These are phyloP conservation scores for Pyrocoelia pectoralis DNA, from an alignment of 2,888 invertebrate species.

Conservation along the genomic window DNA sequence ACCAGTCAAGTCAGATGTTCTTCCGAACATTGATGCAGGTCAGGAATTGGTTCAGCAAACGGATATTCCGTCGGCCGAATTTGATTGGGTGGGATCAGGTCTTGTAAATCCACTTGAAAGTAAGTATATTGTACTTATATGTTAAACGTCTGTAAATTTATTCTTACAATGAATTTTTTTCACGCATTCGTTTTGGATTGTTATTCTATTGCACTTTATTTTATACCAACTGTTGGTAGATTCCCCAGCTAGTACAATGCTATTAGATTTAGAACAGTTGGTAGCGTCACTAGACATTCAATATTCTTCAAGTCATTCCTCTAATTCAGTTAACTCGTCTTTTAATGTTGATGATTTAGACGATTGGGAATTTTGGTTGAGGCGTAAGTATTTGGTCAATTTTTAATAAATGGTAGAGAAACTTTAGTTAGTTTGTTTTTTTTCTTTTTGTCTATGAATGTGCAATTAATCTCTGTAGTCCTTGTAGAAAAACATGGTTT, in stretches of 20 bases:
- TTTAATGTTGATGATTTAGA: constrained; percentile 47
- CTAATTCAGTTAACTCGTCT: constrained; percentile 37
- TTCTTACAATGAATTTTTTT: constrained; percentile 23
- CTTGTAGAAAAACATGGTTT: not conserved
- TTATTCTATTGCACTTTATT: constrained; percentile 15
- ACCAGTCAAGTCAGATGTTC: constrained; percentile 70
- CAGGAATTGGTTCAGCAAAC: constrained; percentile 21
- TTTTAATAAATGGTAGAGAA: too few species aligned
- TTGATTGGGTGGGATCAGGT: constrained; percentile 79
- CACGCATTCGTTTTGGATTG: constrained; percentile 32
- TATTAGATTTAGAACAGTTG: constrained; percentile 66
- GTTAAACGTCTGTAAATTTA: not conserved
- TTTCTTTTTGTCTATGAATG: too few species aligned
- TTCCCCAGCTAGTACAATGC: constrained; percentile 60
- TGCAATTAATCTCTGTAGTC: not conserved
- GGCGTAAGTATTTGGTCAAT: constrained; percentile 52
- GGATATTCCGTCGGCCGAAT: constrained; percentile 71
- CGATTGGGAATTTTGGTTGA: constrained; percentile 57
- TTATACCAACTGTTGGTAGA: constrained; percentile 44
- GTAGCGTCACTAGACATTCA: constrained; percentile 55
- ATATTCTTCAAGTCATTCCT: constrained; percentile 24
- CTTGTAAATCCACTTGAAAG: constrained; percentile 76
- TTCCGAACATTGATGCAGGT: constrained; percentile 31
- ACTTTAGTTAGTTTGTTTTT: too few species aligned
- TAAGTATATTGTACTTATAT: constrained; percentile 57